Conservation (phyloP, 2,797 vertebrate genomes). For the Rhinella marina region DNA sequence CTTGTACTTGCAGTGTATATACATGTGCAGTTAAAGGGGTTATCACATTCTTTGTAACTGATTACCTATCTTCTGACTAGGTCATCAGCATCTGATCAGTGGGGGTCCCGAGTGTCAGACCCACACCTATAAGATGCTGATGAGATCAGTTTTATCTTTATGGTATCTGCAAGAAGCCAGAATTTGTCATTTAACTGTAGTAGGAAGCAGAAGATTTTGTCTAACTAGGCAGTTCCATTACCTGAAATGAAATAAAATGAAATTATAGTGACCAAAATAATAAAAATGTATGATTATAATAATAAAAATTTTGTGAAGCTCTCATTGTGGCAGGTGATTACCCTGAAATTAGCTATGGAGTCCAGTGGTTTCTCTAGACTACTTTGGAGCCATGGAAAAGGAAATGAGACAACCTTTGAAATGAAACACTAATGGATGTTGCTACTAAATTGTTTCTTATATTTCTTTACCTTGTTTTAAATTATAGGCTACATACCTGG, state of each 20-base stretch:
- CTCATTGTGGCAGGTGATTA: background rate
- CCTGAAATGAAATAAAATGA: background rate
- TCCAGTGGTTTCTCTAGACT: background rate
- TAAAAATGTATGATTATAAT: no score
- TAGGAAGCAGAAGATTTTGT: background rate
- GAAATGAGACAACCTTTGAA: background rate
- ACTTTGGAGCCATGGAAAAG: background rate
- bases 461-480: background rate
- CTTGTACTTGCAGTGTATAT: no score
- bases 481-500: constrained; percentile 83
- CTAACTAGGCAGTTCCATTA: background rate
- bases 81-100: no score
- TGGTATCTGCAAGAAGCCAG: background rate
- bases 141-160: no score
- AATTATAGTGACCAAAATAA: no score
- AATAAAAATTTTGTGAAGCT: background rate
- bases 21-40: no score
- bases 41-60: no score
- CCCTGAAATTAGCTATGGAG: background rate
- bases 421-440: background rate
- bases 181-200: background rate
- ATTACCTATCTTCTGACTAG: no score
- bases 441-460: background rate
- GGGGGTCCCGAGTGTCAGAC: no score
- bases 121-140: no score